phyloP scores from a whole-genome alignment of 53 echinoderm and acorn worm genomes.

The Zoroaster sp. region DNA sequence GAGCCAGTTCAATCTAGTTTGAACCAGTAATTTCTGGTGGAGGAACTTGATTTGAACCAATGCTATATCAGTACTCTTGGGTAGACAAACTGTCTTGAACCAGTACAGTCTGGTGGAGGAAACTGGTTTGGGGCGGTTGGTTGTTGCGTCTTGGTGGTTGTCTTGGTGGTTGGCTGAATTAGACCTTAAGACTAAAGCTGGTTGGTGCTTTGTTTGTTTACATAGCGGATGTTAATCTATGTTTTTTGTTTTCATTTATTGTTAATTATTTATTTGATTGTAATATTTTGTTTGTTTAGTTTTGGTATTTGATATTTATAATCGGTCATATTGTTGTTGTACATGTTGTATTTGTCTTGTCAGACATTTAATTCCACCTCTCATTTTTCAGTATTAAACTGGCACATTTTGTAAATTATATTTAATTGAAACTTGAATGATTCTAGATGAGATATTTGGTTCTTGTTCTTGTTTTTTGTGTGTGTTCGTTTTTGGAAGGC shows the following conservation, averaged over 20 bases:
- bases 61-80: not conserved
- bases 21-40: constrained; percentile 5
- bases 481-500: not conserved
- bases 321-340: not conserved
- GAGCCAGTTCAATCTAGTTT: not conserved
- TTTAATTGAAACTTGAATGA: not conserved
- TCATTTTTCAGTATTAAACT: no score
- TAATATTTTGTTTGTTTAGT: not conserved
- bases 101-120: not conserved
- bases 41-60: not conserved
- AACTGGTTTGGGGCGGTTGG: not conserved
- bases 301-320: not conserved
- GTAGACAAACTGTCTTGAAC: not conserved
- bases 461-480: not conserved
- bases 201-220: not conserved
- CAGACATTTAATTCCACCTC: no score
- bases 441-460: no score
- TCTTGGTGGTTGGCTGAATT: not conserved
- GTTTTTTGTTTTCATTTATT: not conserved
- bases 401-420: no score
- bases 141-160: not conserved
- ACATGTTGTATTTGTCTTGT: not conserved
- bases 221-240: no score
- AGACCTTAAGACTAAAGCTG: not conserved
- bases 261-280: not conserved